Percentiles rank a stretch among this genome's conserved stretches.
phyloP scores from a whole-genome alignment of 1,140 invertebrate species.

The Apis laboriosa region DNA sequence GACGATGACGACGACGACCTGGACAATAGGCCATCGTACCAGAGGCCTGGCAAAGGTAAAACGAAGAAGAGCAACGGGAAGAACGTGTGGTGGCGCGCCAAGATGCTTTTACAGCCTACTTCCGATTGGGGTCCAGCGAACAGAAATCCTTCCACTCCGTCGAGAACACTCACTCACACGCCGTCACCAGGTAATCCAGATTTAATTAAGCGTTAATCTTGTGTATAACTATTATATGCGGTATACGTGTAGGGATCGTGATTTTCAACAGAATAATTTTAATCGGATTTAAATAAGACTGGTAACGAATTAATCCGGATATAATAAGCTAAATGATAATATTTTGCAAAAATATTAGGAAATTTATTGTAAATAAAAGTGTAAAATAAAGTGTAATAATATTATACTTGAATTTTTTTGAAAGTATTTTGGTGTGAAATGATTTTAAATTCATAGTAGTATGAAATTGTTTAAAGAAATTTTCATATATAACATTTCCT shows the following conservation, averaged over 20 bases:
- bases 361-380: too few species aligned
- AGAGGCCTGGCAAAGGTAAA: conserved; percentile 45
- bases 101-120: conserved; percentile 83
- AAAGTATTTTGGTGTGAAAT: too few species aligned
- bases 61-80: conserved; percentile 57
- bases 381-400: too few species aligned
- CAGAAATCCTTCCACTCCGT: conserved; percentile 72
- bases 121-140: conserved; percentile 85
- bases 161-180: conserved; percentile 72
- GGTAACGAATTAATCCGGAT: conserved; percentile 6
- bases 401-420: too few species aligned
- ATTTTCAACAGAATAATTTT: conserved; percentile 7
- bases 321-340: neutral
- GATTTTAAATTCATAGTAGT: too few species aligned
- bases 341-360: too few species aligned
- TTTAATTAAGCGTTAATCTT: neutral
- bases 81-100: conserved; percentile 74
- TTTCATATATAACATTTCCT: too few species aligned
- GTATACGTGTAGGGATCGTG: neutral
- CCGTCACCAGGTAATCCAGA: conserved; percentile 72
- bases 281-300: conserved; percentile 15
- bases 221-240: neutral
- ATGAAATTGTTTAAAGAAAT: too few species aligned
- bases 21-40: conserved; percentile 57
- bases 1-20: conserved; percentile 70